These are phyloP conservation scores for Neuroterus valhalla DNA, from an alignment of 1,140 invertebrate genomes.

Conservation along the genomic window DNA sequence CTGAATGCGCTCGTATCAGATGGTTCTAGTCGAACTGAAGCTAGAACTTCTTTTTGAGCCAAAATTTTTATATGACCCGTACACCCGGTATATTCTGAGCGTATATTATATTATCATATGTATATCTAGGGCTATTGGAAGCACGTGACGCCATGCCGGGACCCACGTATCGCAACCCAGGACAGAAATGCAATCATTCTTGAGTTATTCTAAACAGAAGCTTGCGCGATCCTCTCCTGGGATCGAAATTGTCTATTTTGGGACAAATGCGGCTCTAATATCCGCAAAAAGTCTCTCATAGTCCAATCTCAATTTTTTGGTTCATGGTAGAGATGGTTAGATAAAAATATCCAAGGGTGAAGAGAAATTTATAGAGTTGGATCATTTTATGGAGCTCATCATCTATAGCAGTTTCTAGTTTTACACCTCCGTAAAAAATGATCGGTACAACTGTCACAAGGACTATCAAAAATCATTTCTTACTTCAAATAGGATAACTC, in stretches of 20 bases:
- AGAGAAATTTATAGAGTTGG: too few species aligned
- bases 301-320: background rate
- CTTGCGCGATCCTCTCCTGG: slow-evolving; percentile 48
- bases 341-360: too few species aligned
- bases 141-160: slow-evolving; percentile 67
- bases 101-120: slow-evolving; percentile 64
- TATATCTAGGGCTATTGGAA: slow-evolving; percentile 63
- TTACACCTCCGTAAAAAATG: too few species aligned
- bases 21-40: slow-evolving; percentile 15
- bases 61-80: slow-evolving; percentile 37
- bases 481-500: too few species aligned
- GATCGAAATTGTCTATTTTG: slow-evolving; percentile 52
- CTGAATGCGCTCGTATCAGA: slow-evolving; percentile 9
- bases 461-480: too few species aligned
- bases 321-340: slow-evolving; percentile 4
- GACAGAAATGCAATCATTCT: slow-evolving; percentile 66
- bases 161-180: slow-evolving; percentile 52
- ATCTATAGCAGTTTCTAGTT: too few species aligned
- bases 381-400: too few species aligned
- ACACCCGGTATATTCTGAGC: slow-evolving; percentile 38
- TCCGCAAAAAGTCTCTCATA: background rate
- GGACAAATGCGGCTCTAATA: slow-evolving; percentile 48
- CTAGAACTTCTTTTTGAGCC: background rate
- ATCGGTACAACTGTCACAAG: too few species aligned
- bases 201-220: slow-evolving; percentile 68